phyloP scores from a whole-genome alignment of 2,888 invertebrate species.

The Cephus sareptanus region DNA sequence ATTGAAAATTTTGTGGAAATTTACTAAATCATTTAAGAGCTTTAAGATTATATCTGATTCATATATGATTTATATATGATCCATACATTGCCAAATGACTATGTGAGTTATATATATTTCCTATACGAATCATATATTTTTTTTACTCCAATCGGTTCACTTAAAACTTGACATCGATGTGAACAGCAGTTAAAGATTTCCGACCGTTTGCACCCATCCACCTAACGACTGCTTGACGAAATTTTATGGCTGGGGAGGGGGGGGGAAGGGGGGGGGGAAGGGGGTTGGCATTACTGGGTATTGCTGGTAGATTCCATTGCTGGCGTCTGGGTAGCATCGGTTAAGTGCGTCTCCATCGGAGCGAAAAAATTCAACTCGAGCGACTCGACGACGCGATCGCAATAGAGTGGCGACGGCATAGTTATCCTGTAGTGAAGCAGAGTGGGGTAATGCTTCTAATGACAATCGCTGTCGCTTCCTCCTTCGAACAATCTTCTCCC shows the following conservation, averaged over 20 bases:
- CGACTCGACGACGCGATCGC: conserved; percentile 1
- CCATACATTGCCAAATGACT: too few relatives aligned
- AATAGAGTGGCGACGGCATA: too few relatives aligned
- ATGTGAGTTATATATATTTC: too few relatives aligned
- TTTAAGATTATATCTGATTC: too few relatives aligned
- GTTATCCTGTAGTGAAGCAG: conserved; percentile 2
- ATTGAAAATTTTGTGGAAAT: too few relatives aligned
- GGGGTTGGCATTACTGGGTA: too few relatives aligned
- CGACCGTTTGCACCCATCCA: conserved; percentile 17
- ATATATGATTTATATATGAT: too few relatives aligned
- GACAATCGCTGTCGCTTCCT: conserved; percentile 25
- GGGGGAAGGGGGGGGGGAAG: rapidly evolving
- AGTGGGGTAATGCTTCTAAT: conserved; percentile 25
- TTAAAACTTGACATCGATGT: conserved; percentile 9
- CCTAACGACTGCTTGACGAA: conserved; percentile 10
- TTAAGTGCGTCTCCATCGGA: conserved; percentile 33
- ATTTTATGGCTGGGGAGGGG: neutral
- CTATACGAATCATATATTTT: too few relatives aligned
- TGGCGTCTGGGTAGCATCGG: conserved; percentile 16
- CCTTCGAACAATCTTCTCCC: conserved; percentile 9
- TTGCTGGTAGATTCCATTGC: too few relatives aligned
- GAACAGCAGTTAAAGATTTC: conserved; percentile 22
- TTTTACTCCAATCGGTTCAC: too few relatives aligned
- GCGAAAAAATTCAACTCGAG: conserved; percentile 32
- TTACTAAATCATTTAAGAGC: too few relatives aligned